Conservation (phyloP, 2,888 invertebrate species). For the Axea sp. region DNA sequence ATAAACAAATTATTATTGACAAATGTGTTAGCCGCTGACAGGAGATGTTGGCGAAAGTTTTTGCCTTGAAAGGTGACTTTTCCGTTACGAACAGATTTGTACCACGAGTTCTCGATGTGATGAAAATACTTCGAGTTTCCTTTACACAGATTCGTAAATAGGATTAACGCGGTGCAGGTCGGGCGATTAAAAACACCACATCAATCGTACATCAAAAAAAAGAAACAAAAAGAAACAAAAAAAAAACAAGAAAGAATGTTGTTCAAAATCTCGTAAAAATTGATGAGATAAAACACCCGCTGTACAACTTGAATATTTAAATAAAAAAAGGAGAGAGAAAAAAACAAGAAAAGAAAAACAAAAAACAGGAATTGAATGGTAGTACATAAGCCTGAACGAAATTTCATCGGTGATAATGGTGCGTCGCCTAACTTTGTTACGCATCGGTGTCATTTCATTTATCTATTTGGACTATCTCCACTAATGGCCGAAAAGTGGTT, state of each 20-base stretch:
- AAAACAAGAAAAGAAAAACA: too few species aligned
- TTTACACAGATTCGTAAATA: not conserved
- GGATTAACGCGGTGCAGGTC: too few species aligned
- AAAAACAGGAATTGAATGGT: conserved; percentile 6
- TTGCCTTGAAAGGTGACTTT: conserved; percentile 37
- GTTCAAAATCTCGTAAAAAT: not conserved
- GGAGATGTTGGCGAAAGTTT: conserved; percentile 45
- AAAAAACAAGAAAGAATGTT: too few species aligned
- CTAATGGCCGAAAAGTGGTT: conserved; percentile 28
- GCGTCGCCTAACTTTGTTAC: conserved; percentile 22
- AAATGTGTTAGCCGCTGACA: conserved; percentile 17
- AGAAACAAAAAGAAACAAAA: too few species aligned
- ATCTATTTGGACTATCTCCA: conserved; percentile 44
- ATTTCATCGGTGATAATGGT: conserved; percentile 25
- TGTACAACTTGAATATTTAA: conserved; percentile 45
- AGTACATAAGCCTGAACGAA: conserved; percentile 12
- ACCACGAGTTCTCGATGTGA: not conserved
- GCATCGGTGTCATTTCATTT: conserved; percentile 10
- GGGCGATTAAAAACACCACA: too few species aligned
- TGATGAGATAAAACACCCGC: conserved; percentile 9
- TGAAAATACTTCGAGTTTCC: conserved; percentile 7
- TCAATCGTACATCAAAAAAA: too few species aligned
- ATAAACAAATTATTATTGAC: conserved; percentile 44
- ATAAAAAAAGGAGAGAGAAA: too few species aligned
- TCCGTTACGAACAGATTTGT: conserved; percentile 31